Conservation (phyloP, 2,113 vertebrate genomes). For the Barbus barbus region DNA sequence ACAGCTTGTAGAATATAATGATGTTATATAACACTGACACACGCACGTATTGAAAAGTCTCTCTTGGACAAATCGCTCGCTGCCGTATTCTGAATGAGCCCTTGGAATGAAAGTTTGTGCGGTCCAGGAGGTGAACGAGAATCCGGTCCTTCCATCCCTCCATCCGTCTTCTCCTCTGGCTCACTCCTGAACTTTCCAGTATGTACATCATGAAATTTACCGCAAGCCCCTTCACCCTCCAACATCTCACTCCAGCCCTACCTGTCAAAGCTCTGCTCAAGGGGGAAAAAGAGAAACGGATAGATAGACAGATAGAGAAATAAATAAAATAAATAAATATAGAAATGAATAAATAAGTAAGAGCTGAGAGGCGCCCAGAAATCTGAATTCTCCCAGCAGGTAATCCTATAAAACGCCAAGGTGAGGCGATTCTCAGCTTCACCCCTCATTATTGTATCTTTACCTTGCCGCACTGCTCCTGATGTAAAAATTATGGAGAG, state of each 20-base stretch:
- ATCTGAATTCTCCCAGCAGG: conserved; percentile 75
- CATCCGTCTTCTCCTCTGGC: conserved; percentile 62
- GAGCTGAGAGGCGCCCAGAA: conserved; percentile 32
- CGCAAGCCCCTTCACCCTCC: conserved; percentile 58
- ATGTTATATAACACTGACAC: conserved; percentile 16
- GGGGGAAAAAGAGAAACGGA: conserved; percentile 31
- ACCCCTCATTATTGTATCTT: conserved; percentile 73
- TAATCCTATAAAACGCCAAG: conserved; percentile 80
- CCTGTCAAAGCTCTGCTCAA: conserved; percentile 70
- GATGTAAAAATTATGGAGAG: conserved; percentile 71
- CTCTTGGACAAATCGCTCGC: conserved; percentile 16
- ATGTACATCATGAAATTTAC: conserved; percentile 68
- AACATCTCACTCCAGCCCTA: conserved; percentile 75
- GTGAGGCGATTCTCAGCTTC: conserved; percentile 75
- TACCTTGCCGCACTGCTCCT: conserved; percentile 74
- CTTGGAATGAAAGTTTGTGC: neutral
- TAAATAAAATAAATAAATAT: conserved; percentile 55
- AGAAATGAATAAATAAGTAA: conserved; percentile 70
- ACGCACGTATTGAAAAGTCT: neutral
- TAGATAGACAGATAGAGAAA: conserved; percentile 27
- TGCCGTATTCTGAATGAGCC: conserved; percentile 1
- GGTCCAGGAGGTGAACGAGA: neutral
- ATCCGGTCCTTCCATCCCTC: conserved; percentile 42
- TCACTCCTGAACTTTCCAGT: conserved; percentile 72
- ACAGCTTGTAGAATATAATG: neutral